Conservation (phyloP, 1,140 invertebrate species). For the Nasonia giraulti region DNA sequence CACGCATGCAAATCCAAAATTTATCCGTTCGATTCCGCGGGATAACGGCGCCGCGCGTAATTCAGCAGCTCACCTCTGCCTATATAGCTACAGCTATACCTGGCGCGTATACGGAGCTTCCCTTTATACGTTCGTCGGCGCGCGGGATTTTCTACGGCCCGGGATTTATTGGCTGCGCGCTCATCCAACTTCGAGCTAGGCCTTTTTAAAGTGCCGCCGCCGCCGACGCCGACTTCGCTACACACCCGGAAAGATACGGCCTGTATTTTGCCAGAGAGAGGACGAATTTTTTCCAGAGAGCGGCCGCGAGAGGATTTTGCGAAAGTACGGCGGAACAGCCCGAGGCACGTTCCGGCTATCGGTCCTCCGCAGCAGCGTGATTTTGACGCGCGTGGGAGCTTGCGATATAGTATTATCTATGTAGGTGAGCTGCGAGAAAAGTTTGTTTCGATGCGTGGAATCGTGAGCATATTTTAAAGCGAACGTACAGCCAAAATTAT, state of each 20-base stretch:
- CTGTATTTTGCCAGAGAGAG: background rate
- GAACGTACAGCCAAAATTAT: too few species aligned
- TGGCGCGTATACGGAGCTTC: background rate
- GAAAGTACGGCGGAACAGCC: constrained; percentile 8
- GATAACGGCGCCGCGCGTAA: constrained; percentile 17
- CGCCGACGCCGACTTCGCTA: background rate
- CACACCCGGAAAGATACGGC: background rate
- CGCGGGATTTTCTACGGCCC: constrained; percentile 25
- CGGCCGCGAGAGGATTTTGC: background rate
- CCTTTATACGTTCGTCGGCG: constrained; percentile 12
- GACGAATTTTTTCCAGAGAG: background rate
- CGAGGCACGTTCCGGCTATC: constrained; percentile 10
- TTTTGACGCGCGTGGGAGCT: background rate
- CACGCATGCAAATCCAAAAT: constrained; percentile 11
- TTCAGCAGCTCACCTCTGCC: background rate
- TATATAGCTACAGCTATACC: too few species aligned
- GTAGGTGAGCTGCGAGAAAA: background rate
- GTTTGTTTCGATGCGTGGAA: background rate
- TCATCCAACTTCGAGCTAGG: constrained; percentile 22
- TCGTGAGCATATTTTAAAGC: background rate
- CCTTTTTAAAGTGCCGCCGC: constrained; percentile 7
- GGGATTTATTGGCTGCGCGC: constrained; percentile 35
- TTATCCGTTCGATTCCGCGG: constrained; percentile 18
- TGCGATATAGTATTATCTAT: background rate
- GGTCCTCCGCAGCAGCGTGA: background rate